These are phyloP conservation scores for Bradypus variegatus DNA, from an alignment of 2,797 vertebrate species.

Conservation along the genomic window DNA sequence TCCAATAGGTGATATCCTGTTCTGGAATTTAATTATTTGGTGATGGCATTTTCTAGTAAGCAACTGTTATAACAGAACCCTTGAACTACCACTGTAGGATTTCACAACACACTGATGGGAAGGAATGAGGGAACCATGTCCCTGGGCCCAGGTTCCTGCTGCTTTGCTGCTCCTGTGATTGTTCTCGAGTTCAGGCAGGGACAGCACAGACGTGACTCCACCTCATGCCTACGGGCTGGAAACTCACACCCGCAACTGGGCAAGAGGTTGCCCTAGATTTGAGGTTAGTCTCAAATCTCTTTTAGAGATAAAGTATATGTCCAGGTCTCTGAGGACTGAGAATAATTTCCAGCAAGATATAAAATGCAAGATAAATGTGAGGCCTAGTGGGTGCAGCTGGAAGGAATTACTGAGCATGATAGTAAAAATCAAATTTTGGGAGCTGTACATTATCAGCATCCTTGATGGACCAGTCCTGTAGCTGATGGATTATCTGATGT, in stretches of 20 bases:
- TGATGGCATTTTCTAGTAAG: background rate
- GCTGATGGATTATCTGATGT: fast-evolving
- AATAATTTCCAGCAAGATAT: background rate
- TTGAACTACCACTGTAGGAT: background rate
- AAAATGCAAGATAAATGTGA: background rate
- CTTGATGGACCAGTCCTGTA: background rate
- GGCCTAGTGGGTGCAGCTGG: background rate
- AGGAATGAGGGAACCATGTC: background rate
- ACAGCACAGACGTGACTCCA: fast-evolving
- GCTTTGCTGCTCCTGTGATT: too few species aligned
- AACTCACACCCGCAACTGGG: background rate
- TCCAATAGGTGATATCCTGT: background rate
- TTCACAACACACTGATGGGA: background rate
- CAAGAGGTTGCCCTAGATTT: fast-evolving
- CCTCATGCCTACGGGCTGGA: background rate
- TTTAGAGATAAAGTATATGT: background rate
- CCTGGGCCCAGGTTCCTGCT: background rate
- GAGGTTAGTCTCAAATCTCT: background rate
- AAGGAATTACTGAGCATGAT: background rate
- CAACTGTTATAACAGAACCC: fast-evolving
- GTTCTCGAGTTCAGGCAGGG: background rate
- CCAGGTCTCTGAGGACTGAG: background rate
- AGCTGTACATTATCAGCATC: background rate
- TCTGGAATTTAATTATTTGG: background rate
- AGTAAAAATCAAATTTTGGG: background rate